Conservation (phyloP, 2,888 invertebrate species). For the Euzetes globulus region DNA sequence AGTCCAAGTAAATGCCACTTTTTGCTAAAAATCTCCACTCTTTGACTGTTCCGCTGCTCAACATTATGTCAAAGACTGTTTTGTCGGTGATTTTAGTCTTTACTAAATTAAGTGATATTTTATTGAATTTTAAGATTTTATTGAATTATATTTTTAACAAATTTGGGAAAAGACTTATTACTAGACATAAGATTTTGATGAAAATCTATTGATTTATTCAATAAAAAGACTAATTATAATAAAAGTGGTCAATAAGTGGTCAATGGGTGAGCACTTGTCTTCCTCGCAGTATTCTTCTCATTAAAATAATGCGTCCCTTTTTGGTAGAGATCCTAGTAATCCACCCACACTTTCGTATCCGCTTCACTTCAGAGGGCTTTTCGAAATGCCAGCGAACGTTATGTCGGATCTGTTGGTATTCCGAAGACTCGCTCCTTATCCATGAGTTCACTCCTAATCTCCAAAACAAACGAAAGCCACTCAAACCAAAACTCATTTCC, state of each 20-base stretch:
- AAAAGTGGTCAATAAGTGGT: constrained; percentile 35
- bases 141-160: too few relatives aligned
- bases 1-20: neutral
- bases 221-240: neutral
- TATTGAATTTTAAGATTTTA: too few relatives aligned
- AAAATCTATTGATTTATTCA: neutral
- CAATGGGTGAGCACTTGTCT: constrained; percentile 62
- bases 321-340: constrained; percentile 60
- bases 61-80: neutral
- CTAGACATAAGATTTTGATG: neutral
- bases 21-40: neutral
- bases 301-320: constrained; percentile 61
- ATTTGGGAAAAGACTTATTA: neutral
- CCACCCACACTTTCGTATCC: constrained; percentile 66
- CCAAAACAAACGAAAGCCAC: neutral
- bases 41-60: neutral
- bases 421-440: neutral
- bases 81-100: too few relatives aligned
- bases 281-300: constrained; percentile 69
- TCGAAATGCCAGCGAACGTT: constrained; percentile 64
- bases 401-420: constrained; percentile 45
- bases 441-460: neutral
- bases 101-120: too few relatives aligned
- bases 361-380: constrained; percentile 62
- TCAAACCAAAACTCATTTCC: neutral